Evolutionary conservation across 2,888 invertebrate genomes (phyloP).

Genomic region (Odontocerum albicorne): DNA sequence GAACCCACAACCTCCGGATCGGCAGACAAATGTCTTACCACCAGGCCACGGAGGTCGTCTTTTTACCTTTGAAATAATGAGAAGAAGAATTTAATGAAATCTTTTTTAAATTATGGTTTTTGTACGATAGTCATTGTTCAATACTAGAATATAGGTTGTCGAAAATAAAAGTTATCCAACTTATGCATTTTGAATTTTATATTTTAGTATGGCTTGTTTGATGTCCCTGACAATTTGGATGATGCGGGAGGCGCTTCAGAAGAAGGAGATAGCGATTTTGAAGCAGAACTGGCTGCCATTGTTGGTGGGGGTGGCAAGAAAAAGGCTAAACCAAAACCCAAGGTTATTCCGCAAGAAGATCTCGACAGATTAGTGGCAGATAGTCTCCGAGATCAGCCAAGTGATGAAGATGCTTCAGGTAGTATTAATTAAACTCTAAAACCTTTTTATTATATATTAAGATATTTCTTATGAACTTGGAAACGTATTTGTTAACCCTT

Average conservation of each 20-base stretch:
- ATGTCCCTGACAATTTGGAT: constrained; percentile 66
- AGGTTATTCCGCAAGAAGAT: constrained; percentile 57
- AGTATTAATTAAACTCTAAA: no score
- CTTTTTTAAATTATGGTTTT: no score
- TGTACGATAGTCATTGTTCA: no score
- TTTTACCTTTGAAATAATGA: no score
- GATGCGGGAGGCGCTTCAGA: constrained; percentile 58
- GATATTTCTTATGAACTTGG: no score
- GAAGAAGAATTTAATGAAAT: no score
- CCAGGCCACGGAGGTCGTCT: no score
- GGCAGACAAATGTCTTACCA: no score
- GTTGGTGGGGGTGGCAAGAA: constrained; percentile 47
- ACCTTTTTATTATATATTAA: no score
- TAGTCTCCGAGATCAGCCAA: constrained; percentile 75
- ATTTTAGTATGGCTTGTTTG: constrained; percentile 73
- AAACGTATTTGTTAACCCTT: no score
- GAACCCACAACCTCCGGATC: no score
- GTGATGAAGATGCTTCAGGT: constrained; percentile 73
- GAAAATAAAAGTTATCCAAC: not conserved
- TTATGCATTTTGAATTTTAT: not conserved
- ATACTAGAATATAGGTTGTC: not conserved
- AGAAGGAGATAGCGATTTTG: constrained; percentile 78
- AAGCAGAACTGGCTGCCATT: constrained; percentile 83
- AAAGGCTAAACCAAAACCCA: constrained; percentile 43
- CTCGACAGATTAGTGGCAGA: constrained; percentile 76